Evolutionary conservation across 2,888 invertebrate species (phyloP).

Genomic region (Eupithecia dodoneata): DNA sequence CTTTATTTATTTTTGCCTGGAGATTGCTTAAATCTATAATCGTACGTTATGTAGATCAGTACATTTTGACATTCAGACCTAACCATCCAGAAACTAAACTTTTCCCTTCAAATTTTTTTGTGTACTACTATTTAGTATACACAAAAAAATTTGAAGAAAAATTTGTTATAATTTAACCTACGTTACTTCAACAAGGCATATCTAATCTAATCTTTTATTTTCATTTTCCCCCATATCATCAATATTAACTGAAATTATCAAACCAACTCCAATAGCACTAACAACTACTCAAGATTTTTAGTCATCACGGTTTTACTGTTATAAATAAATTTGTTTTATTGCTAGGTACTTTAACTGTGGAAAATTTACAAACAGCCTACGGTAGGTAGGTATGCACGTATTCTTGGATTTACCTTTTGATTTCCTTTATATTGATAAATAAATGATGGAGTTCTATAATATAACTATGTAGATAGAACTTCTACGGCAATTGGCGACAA

Average conservation of each 20-base stretch:
- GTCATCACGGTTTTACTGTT: background rate
- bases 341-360: background rate
- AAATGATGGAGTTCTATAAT: background rate
- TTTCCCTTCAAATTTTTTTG: no score
- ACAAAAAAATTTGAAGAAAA: no score
- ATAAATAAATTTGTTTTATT: background rate
- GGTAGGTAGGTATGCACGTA: background rate
- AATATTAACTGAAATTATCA: background rate
- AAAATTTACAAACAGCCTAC: background rate
- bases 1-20: background rate
- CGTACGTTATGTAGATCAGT: no score
- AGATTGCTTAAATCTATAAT: no score
- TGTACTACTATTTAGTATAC: no score
- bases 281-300: background rate
- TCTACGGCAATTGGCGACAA: background rate
- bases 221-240: background rate
- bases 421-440: background rate
- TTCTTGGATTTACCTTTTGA: background rate
- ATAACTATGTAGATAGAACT: no score
- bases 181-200: no score
- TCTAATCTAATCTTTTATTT: background rate
- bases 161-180: no score
- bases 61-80: no score
- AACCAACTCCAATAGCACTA: background rate
- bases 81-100: no score